phyloP scores from a whole-genome alignment of 1,140 invertebrate species.

The Rhopalosiphum maidis region DNA sequence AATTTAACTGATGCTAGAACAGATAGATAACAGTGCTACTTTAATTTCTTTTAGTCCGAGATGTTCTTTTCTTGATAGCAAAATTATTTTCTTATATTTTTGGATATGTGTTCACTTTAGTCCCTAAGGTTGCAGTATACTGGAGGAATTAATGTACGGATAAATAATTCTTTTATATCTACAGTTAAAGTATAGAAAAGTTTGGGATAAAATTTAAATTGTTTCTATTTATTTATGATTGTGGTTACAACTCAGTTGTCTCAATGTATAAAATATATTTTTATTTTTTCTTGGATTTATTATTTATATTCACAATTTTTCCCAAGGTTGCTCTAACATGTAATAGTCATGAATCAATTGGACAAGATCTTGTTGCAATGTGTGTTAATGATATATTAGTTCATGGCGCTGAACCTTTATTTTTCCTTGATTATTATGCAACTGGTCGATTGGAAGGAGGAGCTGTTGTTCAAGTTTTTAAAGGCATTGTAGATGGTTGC shows the following conservation, averaged over 20 bases:
- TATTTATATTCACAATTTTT: neutral
- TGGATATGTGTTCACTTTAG: too few relatives aligned
- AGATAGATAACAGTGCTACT: too few relatives aligned
- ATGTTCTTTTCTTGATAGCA: too few relatives aligned
- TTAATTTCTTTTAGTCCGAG: too few relatives aligned
- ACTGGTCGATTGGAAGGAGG: conserved; percentile 83
- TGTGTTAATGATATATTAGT: conserved; percentile 96
- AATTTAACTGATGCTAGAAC: too few relatives aligned
- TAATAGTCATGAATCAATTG: conserved; percentile 83
- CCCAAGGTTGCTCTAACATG: conserved; percentile 80
- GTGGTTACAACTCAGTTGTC: neutral
- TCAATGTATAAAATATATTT: neutral
- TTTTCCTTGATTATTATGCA: conserved; percentile 96
- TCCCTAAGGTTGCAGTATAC: too few relatives aligned
- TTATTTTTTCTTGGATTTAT: neutral
- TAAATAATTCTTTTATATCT: too few relatives aligned
- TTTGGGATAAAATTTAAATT: neutral
- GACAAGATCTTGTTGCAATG: conserved; percentile 97
- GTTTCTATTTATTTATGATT: neutral
- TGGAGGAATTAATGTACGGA: neutral
- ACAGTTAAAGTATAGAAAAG: neutral
- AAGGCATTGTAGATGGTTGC: conserved; percentile 88
- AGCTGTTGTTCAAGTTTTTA: conserved; percentile 78
- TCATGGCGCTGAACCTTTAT: conserved; percentile 92
- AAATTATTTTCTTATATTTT: too few relatives aligned